Evolutionary conservation across 2,888 invertebrate genomes (phyloP).

Genomic region (Apodemia zela): DNA sequence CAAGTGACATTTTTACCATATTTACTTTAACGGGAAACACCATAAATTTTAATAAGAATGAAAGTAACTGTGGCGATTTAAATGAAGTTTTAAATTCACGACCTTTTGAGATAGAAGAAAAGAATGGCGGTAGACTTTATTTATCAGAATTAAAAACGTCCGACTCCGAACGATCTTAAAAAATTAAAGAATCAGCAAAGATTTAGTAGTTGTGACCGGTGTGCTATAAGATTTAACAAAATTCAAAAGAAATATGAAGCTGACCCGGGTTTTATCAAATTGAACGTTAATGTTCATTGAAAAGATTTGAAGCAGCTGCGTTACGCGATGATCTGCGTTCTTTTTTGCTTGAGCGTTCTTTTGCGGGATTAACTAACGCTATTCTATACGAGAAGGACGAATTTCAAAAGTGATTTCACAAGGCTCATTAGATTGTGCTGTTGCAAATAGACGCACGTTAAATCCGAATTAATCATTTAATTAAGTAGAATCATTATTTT

Average conservation of each 20-base stretch:
- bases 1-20: constrained; percentile 21
- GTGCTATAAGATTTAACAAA: constrained; percentile 20
- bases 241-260: constrained; percentile 25
- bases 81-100: constrained; percentile 14
- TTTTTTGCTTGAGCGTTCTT: constrained; percentile 19
- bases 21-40: constrained; percentile 14
- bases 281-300: constrained; percentile 17
- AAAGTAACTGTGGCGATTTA: not conserved
- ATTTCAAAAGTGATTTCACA: constrained; percentile 20
- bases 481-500: constrained; percentile 22
- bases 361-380: constrained; percentile 21
- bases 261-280: constrained; percentile 23
- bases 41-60: not conserved
- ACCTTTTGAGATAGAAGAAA: not conserved
- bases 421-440: constrained; percentile 19
- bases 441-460: constrained; percentile 15
- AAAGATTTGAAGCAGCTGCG: constrained; percentile 18
- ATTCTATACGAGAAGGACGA: constrained; percentile 19
- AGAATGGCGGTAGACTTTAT: constrained; percentile 15
- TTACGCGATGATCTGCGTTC: constrained; percentile 21
- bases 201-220: constrained; percentile 19
- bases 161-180: constrained; percentile 2
- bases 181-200: constrained; percentile 14
- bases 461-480: constrained; percentile 19
- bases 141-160: constrained; percentile 19